Conservation (phyloP, 2,888 invertebrate species). For the Erebia ligea region DNA sequence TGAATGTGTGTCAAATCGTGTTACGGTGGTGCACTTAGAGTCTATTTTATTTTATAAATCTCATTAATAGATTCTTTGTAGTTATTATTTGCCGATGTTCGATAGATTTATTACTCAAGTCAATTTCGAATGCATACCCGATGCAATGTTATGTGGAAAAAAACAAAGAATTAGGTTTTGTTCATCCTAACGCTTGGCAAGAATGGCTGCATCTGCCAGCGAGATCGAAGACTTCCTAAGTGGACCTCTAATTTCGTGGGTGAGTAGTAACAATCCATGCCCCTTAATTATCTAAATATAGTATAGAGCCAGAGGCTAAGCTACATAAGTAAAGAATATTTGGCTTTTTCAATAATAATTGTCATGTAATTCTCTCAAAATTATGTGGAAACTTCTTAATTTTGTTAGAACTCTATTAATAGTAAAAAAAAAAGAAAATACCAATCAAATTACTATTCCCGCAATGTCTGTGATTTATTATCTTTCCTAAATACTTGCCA, state of each 20-base stretch:
- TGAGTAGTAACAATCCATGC: slow-evolving; percentile 82
- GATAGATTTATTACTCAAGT: slow-evolving; percentile 53
- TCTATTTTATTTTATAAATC: slow-evolving; percentile 32
- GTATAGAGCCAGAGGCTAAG: background rate
- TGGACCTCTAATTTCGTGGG: slow-evolving; percentile 94
- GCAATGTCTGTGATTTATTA: too few relatives aligned
- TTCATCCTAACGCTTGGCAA: slow-evolving; percentile 70
- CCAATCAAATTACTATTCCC: too few relatives aligned
- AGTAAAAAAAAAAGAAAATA: too few relatives aligned
- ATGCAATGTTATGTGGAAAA: slow-evolving; percentile 66
- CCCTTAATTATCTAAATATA: slow-evolving; percentile 34
- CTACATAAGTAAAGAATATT: background rate
- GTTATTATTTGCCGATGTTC: slow-evolving; percentile 64
- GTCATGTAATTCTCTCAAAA: background rate
- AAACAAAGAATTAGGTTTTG: slow-evolving; percentile 60
- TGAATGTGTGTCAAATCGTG: slow-evolving; percentile 46
- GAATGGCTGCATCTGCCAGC: slow-evolving; percentile 85
- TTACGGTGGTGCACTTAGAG: slow-evolving; percentile 48
- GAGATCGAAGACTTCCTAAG: slow-evolving; percentile 93
- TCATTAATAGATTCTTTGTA: slow-evolving; percentile 48
- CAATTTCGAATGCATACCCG: slow-evolving; percentile 54
- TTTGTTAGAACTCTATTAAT: too few relatives aligned
- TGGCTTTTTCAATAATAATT: slow-evolving; percentile 24
- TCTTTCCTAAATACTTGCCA: too few relatives aligned
- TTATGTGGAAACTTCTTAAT: too few relatives aligned